Percentiles rank a stretch among this genome's conserved stretches.
These are phyloP conservation scores for Meiosimyza platycephala DNA, from an alignment of 2,888 invertebrate species.

Conservation along the genomic window DNA sequence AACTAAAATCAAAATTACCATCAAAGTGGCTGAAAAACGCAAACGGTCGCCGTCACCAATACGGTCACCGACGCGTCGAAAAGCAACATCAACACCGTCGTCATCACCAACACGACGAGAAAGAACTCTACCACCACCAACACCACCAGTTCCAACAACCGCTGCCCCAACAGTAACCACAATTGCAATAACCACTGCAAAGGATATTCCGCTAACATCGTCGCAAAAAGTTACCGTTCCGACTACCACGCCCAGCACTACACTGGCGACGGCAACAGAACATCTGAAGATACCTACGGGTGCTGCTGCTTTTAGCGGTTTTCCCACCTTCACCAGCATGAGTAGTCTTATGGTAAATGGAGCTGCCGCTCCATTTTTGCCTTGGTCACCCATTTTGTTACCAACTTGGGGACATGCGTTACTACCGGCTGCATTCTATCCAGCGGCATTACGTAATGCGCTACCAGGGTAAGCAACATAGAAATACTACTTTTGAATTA, in stretches of 20 bases:
- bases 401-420: conserved; percentile 82
- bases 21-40: conserved; percentile 67
- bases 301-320: conserved; percentile 59
- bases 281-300: conserved; percentile 63
- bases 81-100: conserved; percentile 45
- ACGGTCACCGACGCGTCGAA: conserved; percentile 60
- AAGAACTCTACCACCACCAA: conserved; percentile 52
- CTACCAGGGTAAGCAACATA: conserved; percentile 76
- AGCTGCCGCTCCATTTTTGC: conserved; percentile 75
- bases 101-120: conserved; percentile 44
- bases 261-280: conserved; percentile 53
- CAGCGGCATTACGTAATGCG: conserved; percentile 77
- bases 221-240: conserved; percentile 55
- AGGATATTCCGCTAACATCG: conserved; percentile 36
- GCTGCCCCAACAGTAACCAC: conserved; percentile 10
- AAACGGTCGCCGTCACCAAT: conserved; percentile 62
- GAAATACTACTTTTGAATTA: too few species aligned
- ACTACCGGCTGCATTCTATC: conserved; percentile 77
- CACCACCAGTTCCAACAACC: conserved; percentile 10
- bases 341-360: conserved; percentile 65
- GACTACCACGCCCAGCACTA: conserved; percentile 44
- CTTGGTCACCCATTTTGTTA: conserved; percentile 80
- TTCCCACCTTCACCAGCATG: conserved; percentile 61
- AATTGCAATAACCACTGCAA: conserved; percentile 13
- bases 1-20: conserved; percentile 37